Conservation (phyloP, 1,140 invertebrate genomes). For the Drosophila ercepeae region DNA sequence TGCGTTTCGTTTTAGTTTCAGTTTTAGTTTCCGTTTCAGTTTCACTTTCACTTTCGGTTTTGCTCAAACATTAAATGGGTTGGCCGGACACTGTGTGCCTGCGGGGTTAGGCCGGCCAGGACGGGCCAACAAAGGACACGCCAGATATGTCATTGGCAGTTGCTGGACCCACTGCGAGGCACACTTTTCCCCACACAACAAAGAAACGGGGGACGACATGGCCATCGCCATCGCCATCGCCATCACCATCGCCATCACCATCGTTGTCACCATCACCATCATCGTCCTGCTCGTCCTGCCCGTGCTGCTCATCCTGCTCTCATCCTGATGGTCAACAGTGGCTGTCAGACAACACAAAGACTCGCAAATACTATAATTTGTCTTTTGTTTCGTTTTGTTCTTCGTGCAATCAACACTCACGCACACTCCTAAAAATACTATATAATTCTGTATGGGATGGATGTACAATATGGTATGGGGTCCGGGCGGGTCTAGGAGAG, state of each 20-base stretch:
- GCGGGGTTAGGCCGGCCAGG: slow-evolving; percentile 27
- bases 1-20: slow-evolving; percentile 10
- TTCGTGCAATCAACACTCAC: slow-evolving; percentile 28
- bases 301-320: slow-evolving; percentile 14
- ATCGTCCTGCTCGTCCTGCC: no score
- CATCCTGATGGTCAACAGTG: slow-evolving; percentile 40
- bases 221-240: not conserved
- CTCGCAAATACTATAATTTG: slow-evolving; percentile 56
- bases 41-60: slow-evolving; percentile 20
- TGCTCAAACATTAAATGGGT: slow-evolving; percentile 54
- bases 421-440: slow-evolving; percentile 26
- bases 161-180: slow-evolving; percentile 13
- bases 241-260: slow-evolving; percentile 4
- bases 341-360: slow-evolving; percentile 55
- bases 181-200: slow-evolving; percentile 29
- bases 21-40: slow-evolving; percentile 28
- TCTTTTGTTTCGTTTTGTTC: slow-evolving; percentile 42
- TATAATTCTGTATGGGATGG: not conserved
- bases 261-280: no score
- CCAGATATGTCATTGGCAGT: slow-evolving; percentile 48
- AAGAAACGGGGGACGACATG: slow-evolving; percentile 18
- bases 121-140: slow-evolving; percentile 42
- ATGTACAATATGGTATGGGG: not conserved
- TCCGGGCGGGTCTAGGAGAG: not conserved
- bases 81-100: slow-evolving; percentile 44